Conservation (phyloP, 2,113 vertebrate species). For the Ciconia boyciana region DNA sequence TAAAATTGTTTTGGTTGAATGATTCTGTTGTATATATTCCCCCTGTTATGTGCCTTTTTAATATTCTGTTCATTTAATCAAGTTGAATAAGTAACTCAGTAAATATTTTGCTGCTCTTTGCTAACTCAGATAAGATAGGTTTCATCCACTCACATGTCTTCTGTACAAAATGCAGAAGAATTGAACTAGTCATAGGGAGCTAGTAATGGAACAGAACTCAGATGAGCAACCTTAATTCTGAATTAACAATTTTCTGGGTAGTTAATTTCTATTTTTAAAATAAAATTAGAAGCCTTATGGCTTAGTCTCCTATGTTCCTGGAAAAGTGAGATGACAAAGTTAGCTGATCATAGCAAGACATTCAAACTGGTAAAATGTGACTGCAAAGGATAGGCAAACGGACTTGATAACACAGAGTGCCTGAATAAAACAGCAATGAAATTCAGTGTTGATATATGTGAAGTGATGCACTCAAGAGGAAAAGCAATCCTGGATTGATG, state of each 20-base stretch:
- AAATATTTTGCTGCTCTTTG: conserved; percentile 8
- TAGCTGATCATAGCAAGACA: neutral
- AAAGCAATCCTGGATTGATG: neutral
- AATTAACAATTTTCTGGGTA: neutral
- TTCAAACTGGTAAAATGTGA: neutral
- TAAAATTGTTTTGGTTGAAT: neutral
- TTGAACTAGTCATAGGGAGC: neutral
- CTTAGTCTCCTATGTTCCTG: neutral
- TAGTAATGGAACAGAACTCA: neutral
- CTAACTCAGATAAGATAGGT: neutral
- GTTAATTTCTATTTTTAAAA: neutral
- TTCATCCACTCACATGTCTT: neutral
- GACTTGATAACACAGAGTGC: neutral
- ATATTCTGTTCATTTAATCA: conserved; percentile 31
- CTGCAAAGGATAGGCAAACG: neutral
- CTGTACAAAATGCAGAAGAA: neutral
- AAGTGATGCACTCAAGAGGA: neutral
- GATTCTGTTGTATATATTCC: neutral
- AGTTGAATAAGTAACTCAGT: neutral
- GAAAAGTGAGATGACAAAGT: neutral
- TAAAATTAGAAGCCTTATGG: neutral
- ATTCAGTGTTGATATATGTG: neutral
- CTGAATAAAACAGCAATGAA: neutral
- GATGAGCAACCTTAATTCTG: neutral
- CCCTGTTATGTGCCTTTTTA: neutral